These are phyloP conservation scores for Stichopus horrens DNA, from an alignment of 53 echinoderm and acorn worm species.

Conservation along the genomic window DNA sequence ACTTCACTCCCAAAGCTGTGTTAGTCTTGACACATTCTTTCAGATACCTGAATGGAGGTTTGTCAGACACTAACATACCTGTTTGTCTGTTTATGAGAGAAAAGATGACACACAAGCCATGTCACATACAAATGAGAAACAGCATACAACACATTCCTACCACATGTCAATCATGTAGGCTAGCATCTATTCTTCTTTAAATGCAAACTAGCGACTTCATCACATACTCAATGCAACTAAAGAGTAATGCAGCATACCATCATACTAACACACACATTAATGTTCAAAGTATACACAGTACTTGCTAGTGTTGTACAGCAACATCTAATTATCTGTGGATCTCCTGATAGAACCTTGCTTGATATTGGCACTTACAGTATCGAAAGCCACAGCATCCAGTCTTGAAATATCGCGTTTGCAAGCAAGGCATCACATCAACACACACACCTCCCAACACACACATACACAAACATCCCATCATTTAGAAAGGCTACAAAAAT, in stretches of 20 bases:
- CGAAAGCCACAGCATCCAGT: too few relatives aligned
- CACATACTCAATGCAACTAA: neutral
- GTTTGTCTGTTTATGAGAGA: neutral
- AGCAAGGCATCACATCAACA: too few relatives aligned
- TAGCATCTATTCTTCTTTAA: neutral
- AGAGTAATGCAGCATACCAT: neutral
- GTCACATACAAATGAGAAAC: neutral
- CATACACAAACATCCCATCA: too few relatives aligned
- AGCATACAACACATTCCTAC: neutral
- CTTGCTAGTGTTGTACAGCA: too few relatives aligned
- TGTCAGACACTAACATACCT: neutral
- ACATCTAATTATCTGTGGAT: too few relatives aligned
- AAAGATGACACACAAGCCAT: neutral
- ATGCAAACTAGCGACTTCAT: neutral
- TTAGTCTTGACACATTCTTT: neutral
- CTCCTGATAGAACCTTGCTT: too few relatives aligned
- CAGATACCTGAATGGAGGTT: constrained; percentile 3
- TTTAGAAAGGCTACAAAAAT: too few relatives aligned
- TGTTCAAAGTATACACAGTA: too few relatives aligned
- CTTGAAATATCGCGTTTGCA: too few relatives aligned
- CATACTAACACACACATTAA: neutral
- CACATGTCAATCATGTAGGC: neutral
- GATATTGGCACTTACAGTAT: too few relatives aligned
- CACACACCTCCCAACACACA: too few relatives aligned
- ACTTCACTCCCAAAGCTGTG: neutral